Evolutionary conservation across 2,888 invertebrate genomes (phyloP), one percentile per base, ranked within the genome.

Genomic region (Acronicta psi): DNA sequence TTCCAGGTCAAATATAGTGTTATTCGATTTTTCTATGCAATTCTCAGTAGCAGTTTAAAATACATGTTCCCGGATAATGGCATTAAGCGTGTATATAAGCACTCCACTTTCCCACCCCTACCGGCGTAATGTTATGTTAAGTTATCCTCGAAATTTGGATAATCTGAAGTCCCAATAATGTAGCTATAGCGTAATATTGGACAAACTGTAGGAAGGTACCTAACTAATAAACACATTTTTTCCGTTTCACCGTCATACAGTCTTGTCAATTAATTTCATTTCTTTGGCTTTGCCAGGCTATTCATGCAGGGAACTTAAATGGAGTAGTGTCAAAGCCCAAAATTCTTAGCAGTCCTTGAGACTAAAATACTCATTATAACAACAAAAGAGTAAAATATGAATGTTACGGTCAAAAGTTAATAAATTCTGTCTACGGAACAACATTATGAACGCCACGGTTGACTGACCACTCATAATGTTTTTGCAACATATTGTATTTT

Each of bases 321-420:
- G 11, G 17, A 36, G 2, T 9, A 29, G 14, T 64, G 52, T 49
- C 43, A 52, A 25, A 34, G 9, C 14, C 11, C 13, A 25, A 54
- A 37, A 41, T 23, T 20, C 8, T 47, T n/a, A 49, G 23, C 23
- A 25, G 34, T 29, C 31, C 20, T 58, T 49, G 20, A 59, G 36
- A 45, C 54, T 56, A 41, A 65, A 63, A 64, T 52, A 52, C 25
- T 73, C 47, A 73, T 65, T 66, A 68, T 9, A 62, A 72, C 60
- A 73, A 68, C 72, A 74, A 74, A 76, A 75, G 69, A 69, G 42
- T 73, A 76, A 82, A 59, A 75, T 66, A 67, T 70, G 73, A 69
- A 71, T 71, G 67, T 71, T 66, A 60, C 68, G 79, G 86, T 87
- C 83, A 87, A 76, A 81, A 77, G 86, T 86, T 87, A 87, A 88